These are phyloP conservation scores for Leptocoma aspasia DNA, from an alignment of 2,113 vertebrate genomes.

Conservation along the genomic window DNA sequence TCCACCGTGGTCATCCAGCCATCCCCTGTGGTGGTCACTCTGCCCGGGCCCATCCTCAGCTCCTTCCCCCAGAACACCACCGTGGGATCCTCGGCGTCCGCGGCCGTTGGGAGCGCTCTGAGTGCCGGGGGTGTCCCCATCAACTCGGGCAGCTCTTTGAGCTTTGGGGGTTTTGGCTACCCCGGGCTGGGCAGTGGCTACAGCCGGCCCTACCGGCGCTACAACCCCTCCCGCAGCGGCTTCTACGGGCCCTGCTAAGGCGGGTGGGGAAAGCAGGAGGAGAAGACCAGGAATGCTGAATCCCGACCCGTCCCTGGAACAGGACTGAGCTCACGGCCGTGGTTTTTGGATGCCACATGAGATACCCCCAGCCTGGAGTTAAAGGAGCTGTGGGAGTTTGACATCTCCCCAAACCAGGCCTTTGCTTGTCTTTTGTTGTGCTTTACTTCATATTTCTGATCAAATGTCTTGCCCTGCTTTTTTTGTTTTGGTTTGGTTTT, in stretches of 20 bases:
- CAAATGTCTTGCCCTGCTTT: not conserved
- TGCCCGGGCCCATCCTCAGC: slow-evolving; percentile 37
- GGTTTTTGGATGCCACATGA: not conserved
- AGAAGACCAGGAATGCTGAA: not conserved
- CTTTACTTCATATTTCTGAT: not conserved
- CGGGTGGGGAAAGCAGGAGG: rapidly evolving
- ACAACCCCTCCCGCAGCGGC: not conserved
- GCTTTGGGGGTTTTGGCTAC: not conserved
- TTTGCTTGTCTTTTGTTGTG: not conserved
- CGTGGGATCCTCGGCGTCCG: not conserved
- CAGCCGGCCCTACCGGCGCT: not conserved
- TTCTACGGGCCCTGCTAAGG: not conserved
- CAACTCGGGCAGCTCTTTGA: rapidly evolving
- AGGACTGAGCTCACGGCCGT: not conserved
- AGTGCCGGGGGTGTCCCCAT: not conserved
- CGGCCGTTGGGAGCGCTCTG: not conserved
- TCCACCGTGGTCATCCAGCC: slow-evolving; percentile 2
- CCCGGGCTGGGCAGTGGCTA: not conserved
- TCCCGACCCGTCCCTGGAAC: rapidly evolving
- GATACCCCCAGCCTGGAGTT: not conserved
- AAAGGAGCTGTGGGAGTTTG: not conserved
- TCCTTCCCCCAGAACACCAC: slow-evolving; percentile 23
- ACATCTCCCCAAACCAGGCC: not conserved
- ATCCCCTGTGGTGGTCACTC: not conserved
- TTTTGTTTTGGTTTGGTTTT: not conserved